Percentiles rank a stretch among this genome's conserved stretches.
Evolutionary conservation across 2,888 invertebrate species (phyloP).

Genomic region (Scaptomyza parva): DNA sequence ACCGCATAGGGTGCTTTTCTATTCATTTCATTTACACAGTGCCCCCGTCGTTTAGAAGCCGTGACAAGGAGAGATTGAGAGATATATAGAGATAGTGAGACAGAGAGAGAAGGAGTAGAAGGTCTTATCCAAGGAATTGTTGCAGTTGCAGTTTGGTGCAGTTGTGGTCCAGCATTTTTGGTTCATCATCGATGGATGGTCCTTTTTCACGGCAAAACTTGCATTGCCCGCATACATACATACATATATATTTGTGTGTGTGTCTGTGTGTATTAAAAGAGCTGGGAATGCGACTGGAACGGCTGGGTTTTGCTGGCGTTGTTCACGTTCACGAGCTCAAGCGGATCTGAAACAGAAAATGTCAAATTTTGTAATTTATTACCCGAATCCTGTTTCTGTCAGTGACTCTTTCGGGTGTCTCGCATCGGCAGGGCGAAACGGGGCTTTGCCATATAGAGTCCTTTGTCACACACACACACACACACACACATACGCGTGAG

Average conservation of each 20-base stretch:
- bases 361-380: conserved; percentile 85
- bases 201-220: conserved; percentile 34
- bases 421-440: conserved; percentile 48
- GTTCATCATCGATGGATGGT: conserved; percentile 47
- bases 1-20: conserved; percentile 69
- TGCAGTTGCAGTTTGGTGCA: conserved; percentile 58
- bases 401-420: conserved; percentile 78
- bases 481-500: conserved; percentile 68
- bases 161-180: conserved; percentile 37
- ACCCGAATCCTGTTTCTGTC: conserved; percentile 84
- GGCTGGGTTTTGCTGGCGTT: conserved; percentile 23
- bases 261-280: conserved; percentile 3
- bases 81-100: conserved; percentile 1
- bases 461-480: conserved; percentile 63
- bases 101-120: conserved; percentile 6
- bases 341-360: conserved; percentile 84
- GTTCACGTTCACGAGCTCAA: conserved; percentile 74
- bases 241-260: conserved; percentile 7
- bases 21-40: conserved; percentile 41
- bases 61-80: conserved; percentile 3
- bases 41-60: conserved; percentile 14
- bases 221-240: conserved; percentile 21
- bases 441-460: conserved; percentile 46
- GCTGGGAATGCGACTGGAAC: conserved; percentile 32
- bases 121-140: conserved; percentile 34